phyloP scores from a whole-genome alignment of 2,888 invertebrate species.

The Oscheius sp. region DNA sequence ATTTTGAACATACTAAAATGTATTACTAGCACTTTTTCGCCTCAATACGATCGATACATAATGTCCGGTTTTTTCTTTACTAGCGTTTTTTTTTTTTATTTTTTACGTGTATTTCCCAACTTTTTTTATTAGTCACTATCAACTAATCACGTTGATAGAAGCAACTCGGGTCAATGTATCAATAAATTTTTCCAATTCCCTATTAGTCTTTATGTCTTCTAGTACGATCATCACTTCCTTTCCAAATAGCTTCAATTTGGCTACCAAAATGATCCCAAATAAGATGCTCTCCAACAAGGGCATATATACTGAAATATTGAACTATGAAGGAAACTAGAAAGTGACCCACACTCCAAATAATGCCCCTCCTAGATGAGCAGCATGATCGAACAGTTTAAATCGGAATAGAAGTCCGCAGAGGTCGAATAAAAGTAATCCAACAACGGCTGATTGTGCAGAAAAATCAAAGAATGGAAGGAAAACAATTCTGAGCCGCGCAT shows the following conservation, averaged over 20 bases:
- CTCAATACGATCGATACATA: no score
- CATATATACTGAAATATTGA: constrained; percentile 54
- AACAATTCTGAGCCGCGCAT: constrained; percentile 81
- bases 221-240: no score
- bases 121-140: no score
- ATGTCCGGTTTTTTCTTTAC: no score
- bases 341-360: constrained; percentile 80
- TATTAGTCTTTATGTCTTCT: not conserved
- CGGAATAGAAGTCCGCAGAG: constrained; percentile 79
- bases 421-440: constrained; percentile 83
- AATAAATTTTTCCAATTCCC: not conserved
- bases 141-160: no score
- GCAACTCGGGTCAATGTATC: no score
- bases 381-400: constrained; percentile 95
- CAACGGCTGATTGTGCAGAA: constrained; percentile 76
- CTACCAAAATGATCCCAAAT: constrained; percentile 41
- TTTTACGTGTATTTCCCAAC: no score
- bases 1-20: no score
- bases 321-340: not conserved
- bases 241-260: constrained; percentile 8
- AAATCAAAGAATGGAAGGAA: constrained; percentile 89
- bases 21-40: no score
- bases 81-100: no score
- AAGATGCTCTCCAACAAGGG: constrained; percentile 51
- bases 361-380: constrained; percentile 95